Base-by-base conservation (phyloP, 92 coral and sea anemone genomes). In the Epizoanthus fatuus region DNA sequence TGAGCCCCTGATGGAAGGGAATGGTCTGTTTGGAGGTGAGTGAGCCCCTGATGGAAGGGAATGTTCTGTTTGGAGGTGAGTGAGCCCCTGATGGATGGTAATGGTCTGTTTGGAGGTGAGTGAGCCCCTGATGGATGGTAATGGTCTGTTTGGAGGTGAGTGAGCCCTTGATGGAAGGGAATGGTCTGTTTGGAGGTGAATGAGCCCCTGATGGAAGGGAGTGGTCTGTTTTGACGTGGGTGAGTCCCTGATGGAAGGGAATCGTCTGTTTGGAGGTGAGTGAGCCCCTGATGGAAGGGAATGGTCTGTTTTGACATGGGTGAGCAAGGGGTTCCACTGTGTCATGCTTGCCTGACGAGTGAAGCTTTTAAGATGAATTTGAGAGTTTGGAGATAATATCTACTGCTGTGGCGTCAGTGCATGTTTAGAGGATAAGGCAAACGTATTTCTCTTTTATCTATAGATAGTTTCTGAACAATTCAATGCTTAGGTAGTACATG, bases 151-250 rank as follows among this genome's bases (percentile, higher is more conserved):
- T 57, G 95, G 95, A 81, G 93, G 91, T 82, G 9, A 25, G 35
- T 19, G 95, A 91, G 2, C 95, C 95, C 8, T 20, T 92, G 40
- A 88, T 79, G 51, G 86, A 80, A 57, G 93, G 91, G 63, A 65
- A 91, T 71, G 95, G 95, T 57, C 32, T 92, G 45, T 75, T 92
- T 57, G 95, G 95, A 81, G 91, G 93, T 82, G 4, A 25, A 1
- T 19, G 95, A 91, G 2, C 93, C 95, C 8, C 37, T 90, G 40
- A 86, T 73, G 51, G 86, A 80, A 57, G 93, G 91, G 63, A 65
- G 86, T 71, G 95, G 93, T 57, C 32, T 92, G 45, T 75, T 92
- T 57, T 93, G 95, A 81, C 91, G 93, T 82, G 9, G 8, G 77
- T 12, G 35, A 63, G 13, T 93, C 95, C 8, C 37, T 92, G 40